Evolutionary conservation across 2,888 invertebrate species (phyloP), one percentile per base, ranked within the genome.

Genomic region (Brenthis daphne): DNA sequence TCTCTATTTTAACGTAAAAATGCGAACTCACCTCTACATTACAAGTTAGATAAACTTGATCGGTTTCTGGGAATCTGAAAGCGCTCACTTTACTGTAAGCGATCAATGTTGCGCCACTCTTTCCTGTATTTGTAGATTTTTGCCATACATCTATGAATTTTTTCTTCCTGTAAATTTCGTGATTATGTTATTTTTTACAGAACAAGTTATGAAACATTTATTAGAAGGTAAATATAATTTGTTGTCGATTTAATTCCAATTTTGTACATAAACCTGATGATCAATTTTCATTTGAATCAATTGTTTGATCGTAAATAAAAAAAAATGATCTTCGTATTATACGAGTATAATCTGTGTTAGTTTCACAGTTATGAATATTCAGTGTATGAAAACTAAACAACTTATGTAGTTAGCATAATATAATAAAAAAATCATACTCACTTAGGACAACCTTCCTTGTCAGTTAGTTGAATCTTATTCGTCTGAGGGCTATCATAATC

Each of bases 51-150:
- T 94, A 96, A 0, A 96, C 95, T 86, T 96, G 95, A 73, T 95
- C 94, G 29, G 94, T 94, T 73, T 96, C 96, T 0, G 96, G 96
- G 80, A 96, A 96, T 73, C 96, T 94, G 86, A 96, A 96, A 0
- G 96, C 95, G 75, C 94, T 95, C 12, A 96, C 93, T 83, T 94
- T 95, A 75, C 95, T 95, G 80, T 95, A 95, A 29, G 95, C 94
- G 53, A 95, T 94, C 33, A 94, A 84, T 3, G 94, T 95, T 0
- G 95, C 95, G 2, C 94, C 95, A 70, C 93, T 92, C 74, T 87
- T 90, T 2, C 94, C 94, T 0, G 94, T 93, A 57, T 94, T 92
- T 4, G 93, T 91, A 0, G 94, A 93, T 80, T 94, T 94, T 75
- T 93, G 92, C 95, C 95, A 96, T 54, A 92, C 85, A 29, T 94